Percentiles rank a stretch among this genome's conserved stretches.
phyloP scores from a whole-genome alignment of 2,113 vertebrate genomes.

The Tetrax tetrax region DNA sequence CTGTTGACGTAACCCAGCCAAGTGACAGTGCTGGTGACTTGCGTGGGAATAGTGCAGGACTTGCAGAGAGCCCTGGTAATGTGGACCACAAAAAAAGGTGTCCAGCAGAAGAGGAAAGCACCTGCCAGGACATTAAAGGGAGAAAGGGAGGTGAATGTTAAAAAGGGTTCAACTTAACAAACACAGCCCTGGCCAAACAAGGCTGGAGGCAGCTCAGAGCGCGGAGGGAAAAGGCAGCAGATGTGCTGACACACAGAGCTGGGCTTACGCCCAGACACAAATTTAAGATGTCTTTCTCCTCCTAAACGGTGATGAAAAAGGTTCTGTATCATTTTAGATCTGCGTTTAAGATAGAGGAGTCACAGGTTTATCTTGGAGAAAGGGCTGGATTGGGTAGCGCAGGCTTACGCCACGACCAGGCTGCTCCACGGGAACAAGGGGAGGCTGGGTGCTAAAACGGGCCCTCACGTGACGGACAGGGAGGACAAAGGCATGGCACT shows the following conservation, averaged over 20 bases:
- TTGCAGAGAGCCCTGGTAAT: slow-evolving; percentile 84
- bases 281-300: neutral
- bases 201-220: neutral
- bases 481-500: neutral
- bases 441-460: neutral
- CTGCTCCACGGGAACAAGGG: neutral
- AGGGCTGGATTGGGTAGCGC: neutral
- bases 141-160: neutral
- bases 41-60: slow-evolving; percentile 79
- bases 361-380: neutral
- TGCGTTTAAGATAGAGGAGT: neutral
- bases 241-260: neutral
- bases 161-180: neutral
- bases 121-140: slow-evolving; percentile 70
- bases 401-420: neutral
- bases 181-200: neutral
- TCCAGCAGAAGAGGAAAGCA: slow-evolving; percentile 95
- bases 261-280: neutral
- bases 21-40: slow-evolving; percentile 90
- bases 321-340: neutral
- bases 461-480: fast-evolving
- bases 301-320: neutral
- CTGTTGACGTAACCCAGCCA: slow-evolving; percentile 98
- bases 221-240: neutral
- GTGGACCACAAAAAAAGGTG: slow-evolving; percentile 95